Percentiles rank a stretch among this genome's conserved stretches.
These are phyloP conservation scores for Nephila pilipes DNA, from an alignment of 1,140 invertebrate genomes.

Conservation along the genomic window DNA sequence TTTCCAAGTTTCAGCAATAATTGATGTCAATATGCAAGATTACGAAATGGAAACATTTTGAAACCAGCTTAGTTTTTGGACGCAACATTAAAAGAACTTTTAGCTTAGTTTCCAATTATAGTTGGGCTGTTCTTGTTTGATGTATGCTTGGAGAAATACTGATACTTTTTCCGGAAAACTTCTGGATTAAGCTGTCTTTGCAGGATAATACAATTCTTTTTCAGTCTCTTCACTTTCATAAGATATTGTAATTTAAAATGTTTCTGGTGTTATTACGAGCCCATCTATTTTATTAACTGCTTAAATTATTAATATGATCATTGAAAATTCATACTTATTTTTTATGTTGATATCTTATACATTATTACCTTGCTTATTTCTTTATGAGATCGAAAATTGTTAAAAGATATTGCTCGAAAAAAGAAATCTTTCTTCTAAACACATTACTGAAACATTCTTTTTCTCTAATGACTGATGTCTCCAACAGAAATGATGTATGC, in stretches of 20 bases:
- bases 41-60: conserved; percentile 1
- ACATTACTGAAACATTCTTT: no score
- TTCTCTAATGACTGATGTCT: no score
- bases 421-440: no score
- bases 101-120: conserved; percentile 51
- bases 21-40: background rate
- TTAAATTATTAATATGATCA: background rate
- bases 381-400: no score
- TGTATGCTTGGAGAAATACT: background rate
- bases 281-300: background rate
- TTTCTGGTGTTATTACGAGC: background rate
- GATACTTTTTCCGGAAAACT: background rate
- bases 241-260: background rate
- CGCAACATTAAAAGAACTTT: conserved; percentile 17
- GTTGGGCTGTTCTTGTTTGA: background rate
- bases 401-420: no score
- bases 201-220: background rate
- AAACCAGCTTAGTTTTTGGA: background rate
- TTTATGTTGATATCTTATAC: no score
- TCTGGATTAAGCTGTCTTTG: background rate
- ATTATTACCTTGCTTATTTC: no score
- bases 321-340: no score
- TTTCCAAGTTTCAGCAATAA: no score
- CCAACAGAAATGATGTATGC: no score
- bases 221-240: background rate